Evolutionary conservation across 1,140 invertebrate genomes (phyloP), one percentile per base, ranked within the genome.

Genomic region (Panagrolaimus sp.): DNA sequence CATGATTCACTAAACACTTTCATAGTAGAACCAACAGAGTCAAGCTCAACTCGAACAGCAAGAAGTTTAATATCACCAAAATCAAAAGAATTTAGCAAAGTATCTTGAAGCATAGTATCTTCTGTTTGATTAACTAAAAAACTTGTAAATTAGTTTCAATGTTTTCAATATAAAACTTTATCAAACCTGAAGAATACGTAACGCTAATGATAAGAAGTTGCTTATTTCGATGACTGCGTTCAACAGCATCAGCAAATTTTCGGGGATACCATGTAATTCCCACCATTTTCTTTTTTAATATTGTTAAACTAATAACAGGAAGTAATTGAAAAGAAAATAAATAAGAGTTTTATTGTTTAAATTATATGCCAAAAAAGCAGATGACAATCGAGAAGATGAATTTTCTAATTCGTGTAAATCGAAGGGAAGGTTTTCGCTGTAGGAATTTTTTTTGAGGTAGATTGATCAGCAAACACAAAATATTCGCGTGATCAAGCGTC

Each of bases 51-150:
- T 57, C 20, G n/a, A 3, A 27, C 51, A 27, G 13, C 51, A 16
- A 57, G 20, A 27, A 25, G 11, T 23, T 16, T 57, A 20, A 16
- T 16, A 16, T 57, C n/a, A 20, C 51, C 51, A 20, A 57, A 57
- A 57, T 57, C 51, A 16, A 57, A 20, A 9, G 51, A 57, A 23
- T 20, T 27, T 27, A 57, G 27, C 20, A 57, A 27, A 27, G 51
- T 57, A 8, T 57, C 51, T 27, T 57, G 51, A 27, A 57, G 20
- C 51, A 57, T 57, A 27, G 51, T 57, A 27, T 57, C 51, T 23
- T 57, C 51, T 1, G 51, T 57, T 20, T 20, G 20, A 57, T 57
- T 57, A 27, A 27, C 51, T 57, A 27, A 57, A 57, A 57, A 16
- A 27, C n/a, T n/a, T n/a, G n/a, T n/a, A n/a, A n/a, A n/a, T n/a